Evolutionary conservation across 2,797 vertebrate genomes (phyloP), one percentile per base, ranked within the genome.

Genomic region (Poecilia wingei): DNA sequence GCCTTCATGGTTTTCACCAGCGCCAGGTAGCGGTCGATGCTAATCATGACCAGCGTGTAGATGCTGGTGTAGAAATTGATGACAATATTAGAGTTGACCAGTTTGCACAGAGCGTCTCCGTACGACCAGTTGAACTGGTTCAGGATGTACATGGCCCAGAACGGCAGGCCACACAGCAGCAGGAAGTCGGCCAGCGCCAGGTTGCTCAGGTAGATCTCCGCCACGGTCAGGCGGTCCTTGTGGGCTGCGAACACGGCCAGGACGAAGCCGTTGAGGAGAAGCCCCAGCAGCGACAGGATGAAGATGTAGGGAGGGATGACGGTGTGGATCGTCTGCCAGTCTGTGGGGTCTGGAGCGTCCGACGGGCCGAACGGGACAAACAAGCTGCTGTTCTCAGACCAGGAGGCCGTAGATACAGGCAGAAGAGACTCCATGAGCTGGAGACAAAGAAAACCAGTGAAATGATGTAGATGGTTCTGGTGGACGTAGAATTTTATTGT

Each of bases 131-230:
- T 70, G 53, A 94, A 99, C 4, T 84, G 2, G 2, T 96, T 94
- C 68, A 95, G 88, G 53, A 98, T 96, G 87, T 95, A 94, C 90
- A 97, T 86, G 7, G 96, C 97, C 97, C 97, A 99, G 92, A 99
- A 98, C 49, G 98, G 98, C 76, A 99, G 94, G 66, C 92, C 87
- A 1, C 88, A 93, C 51, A 97, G 88, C 3, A 99, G 82, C 43
- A 97, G 33, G 0, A 99, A 91, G 90, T 99, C 98, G 0, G 97
- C 96, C 36, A 94, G 77, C 0, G 96, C 98, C 90, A 97, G 94
- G 88, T 98, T 99, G 72, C 96, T 95, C 72, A 99, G 91, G 89
- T 98, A 99, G 92, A 98, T 95, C 92, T 99, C 98, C 0, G 98
- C 96, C 64, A 98, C 95, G 0, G 96, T 97, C 93, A 97, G 96